These are phyloP conservation scores for Stomatorhinus ivindoensis DNA, from an alignment of 2,113 vertebrate genomes.

Conservation along the genomic window DNA sequence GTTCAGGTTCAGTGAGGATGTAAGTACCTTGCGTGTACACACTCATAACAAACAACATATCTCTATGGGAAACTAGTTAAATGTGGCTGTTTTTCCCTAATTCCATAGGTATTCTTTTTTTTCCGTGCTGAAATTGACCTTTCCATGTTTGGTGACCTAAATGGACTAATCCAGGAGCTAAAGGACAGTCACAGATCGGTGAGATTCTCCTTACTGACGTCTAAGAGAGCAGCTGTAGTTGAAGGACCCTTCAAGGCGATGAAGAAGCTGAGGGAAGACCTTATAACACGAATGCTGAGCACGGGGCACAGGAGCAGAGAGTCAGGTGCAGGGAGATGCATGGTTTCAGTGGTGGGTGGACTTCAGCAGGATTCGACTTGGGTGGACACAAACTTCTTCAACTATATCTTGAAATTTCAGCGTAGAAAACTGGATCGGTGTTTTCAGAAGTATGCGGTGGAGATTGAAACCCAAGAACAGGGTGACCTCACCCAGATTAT, in stretches of 20 bases:
- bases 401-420: slow-evolving; percentile 28
- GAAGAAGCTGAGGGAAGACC: slow-evolving; percentile 32
- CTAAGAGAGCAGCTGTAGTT: not conserved
- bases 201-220: not conserved
- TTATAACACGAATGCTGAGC: slow-evolving; percentile 21
- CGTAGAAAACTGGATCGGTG: not conserved
- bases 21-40: slow-evolving; percentile 20
- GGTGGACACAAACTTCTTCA: slow-evolving; percentile 29
- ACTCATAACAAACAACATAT: not conserved
- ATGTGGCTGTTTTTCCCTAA: not conserved
- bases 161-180: slow-evolving; percentile 17
- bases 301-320: not conserved
- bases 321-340: not conserved
- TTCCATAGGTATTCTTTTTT: slow-evolving; percentile 38
- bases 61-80: not conserved
- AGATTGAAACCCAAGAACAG: not conserved
- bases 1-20: slow-evolving; percentile 40
- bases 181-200: slow-evolving; percentile 34
- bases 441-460: not conserved
- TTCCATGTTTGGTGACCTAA: slow-evolving; percentile 21
- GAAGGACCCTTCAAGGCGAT: slow-evolving; percentile 43
- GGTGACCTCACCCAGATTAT: slow-evolving; percentile 12
- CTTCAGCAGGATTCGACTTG: slow-evolving; percentile 18
- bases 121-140: slow-evolving; percentile 32
- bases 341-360: not conserved